Percentiles rank a stretch among this genome's conserved stretches.
phyloP scores from a whole-genome alignment of 2,797 vertebrate species.

The Babyrousa celebensis region DNA sequence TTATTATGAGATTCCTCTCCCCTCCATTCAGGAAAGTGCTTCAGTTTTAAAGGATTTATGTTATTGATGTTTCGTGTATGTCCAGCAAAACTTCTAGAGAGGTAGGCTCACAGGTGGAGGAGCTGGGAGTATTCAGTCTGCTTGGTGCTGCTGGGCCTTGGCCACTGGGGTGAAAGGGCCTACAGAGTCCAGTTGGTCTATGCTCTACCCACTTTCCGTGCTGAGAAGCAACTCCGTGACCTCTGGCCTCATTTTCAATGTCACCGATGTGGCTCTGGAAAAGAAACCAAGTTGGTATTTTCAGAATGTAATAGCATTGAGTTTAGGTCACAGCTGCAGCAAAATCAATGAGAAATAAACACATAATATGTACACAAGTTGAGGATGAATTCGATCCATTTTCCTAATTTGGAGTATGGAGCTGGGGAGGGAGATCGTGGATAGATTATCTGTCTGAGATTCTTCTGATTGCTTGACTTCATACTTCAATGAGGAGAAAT shows the following conservation, averaged over 20 bases:
- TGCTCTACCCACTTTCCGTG: not conserved
- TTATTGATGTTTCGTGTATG: not conserved
- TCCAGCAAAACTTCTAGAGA: not conserved
- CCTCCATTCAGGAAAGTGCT: not conserved
- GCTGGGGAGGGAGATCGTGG: not conserved
- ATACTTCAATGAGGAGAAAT: not conserved
- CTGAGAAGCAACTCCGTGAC: constrained; percentile 46
- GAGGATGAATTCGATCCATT: not conserved
- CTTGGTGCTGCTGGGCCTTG: not conserved
- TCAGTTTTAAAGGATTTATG: not conserved
- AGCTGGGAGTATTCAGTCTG: not conserved
- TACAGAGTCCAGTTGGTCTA: not conserved
- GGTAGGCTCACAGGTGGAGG: not conserved
- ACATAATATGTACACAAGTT: constrained; percentile 5
- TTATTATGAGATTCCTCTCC: not conserved
- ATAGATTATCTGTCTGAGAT: not conserved
- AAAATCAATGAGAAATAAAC: constrained; percentile 28
- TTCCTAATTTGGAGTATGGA: not conserved
- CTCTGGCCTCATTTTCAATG: constrained; percentile 55
- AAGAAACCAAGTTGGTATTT: constrained; percentile 35
- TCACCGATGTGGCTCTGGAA: constrained; percentile 62
- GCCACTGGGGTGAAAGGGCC: no score
- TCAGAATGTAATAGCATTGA: constrained; percentile 33
- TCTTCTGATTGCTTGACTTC: constrained; percentile 35
- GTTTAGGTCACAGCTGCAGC: constrained; percentile 71